Percentiles rank a stretch among this genome's conserved stretches.
These are phyloP conservation scores for Campaea margaritaria DNA, from an alignment of 2,888 invertebrate species.

Conservation along the genomic window DNA sequence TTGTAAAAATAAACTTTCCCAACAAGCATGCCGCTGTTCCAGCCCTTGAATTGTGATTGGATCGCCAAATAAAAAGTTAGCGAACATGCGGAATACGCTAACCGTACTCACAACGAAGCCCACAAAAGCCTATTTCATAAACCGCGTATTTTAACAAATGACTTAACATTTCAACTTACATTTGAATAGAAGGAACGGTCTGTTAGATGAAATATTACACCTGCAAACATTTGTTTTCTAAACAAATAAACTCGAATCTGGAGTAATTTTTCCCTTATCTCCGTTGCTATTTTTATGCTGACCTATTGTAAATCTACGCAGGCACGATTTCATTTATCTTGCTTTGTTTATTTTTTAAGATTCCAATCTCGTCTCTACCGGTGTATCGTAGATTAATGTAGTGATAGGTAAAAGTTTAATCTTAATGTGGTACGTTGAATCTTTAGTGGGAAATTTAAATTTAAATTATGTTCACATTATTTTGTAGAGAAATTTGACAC, in stretches of 20 bases:
- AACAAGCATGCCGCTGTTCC: neutral
- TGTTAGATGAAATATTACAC: neutral
- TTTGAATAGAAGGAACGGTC: neutral
- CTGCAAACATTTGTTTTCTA: neutral
- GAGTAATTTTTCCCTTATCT: conserved; percentile 10
- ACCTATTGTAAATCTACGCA: conserved; percentile 18
- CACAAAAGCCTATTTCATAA: neutral
- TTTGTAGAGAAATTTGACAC: too few relatives aligned
- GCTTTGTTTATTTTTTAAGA: conserved; percentile 6
- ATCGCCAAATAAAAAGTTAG: conserved; percentile 14
- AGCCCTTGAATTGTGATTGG: conserved; percentile 1
- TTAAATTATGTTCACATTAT: too few relatives aligned
- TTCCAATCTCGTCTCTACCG: neutral
- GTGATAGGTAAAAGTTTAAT: conserved; percentile 20
- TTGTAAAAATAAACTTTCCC: too few relatives aligned
- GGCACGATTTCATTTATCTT: conserved; percentile 26
- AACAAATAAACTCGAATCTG: conserved; percentile 10
- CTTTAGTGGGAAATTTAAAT: too few relatives aligned
- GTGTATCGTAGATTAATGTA: conserved; percentile 6
- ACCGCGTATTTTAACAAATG: neutral
- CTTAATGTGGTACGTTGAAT: too few relatives aligned
- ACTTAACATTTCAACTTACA: too few relatives aligned
- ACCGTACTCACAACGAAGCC: neutral
- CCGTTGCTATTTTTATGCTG: conserved; percentile 23
- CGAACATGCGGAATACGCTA: neutral